phyloP scores from a whole-genome alignment of 2,888 invertebrate species.

The Ypsolopha scabrella region DNA sequence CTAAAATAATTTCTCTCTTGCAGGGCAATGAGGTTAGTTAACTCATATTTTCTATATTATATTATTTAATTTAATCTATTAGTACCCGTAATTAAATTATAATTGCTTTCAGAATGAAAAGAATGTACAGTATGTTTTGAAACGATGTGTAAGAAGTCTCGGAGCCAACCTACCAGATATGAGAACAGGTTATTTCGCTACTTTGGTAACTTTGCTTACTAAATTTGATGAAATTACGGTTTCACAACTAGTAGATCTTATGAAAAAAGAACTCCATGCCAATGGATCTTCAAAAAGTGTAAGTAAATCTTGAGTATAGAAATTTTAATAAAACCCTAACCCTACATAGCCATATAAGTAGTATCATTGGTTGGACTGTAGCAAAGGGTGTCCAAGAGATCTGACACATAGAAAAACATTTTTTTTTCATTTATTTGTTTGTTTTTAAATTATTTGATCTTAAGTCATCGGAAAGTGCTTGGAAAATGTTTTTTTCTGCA shows the following conservation, averaged over 20 bases:
- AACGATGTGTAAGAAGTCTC: slow-evolving; percentile 77
- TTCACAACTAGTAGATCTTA: slow-evolving; percentile 64
- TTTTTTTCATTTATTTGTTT: no score
- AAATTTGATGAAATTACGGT: slow-evolving; percentile 59
- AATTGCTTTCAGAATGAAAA: slow-evolving; percentile 60
- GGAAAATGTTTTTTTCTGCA: no score
- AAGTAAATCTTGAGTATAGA: slow-evolving; percentile 30
- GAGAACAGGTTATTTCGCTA: slow-evolving; percentile 77
- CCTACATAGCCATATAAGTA: no score
- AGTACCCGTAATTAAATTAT: no score
- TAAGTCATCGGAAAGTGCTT: no score
- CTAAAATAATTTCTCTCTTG: slow-evolving; percentile 50
- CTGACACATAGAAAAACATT: no score
- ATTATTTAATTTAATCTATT: no score
- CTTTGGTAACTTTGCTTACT: slow-evolving; percentile 73
- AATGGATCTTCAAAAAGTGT: slow-evolving; percentile 76
- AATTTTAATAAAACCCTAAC: no score
- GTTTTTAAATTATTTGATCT: no score
- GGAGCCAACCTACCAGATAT: slow-evolving; percentile 75
- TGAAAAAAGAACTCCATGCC: slow-evolving; percentile 76
- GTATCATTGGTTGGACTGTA: no score
- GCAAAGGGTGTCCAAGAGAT: no score
- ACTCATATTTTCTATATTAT: no score
- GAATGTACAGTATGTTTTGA: slow-evolving; percentile 76
- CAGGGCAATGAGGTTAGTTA: slow-evolving; percentile 48